Evolutionary conservation across 2,888 invertebrate genomes (phyloP), one percentile per base, ranked within the genome.

Genomic region (Lithophane socia): DNA sequence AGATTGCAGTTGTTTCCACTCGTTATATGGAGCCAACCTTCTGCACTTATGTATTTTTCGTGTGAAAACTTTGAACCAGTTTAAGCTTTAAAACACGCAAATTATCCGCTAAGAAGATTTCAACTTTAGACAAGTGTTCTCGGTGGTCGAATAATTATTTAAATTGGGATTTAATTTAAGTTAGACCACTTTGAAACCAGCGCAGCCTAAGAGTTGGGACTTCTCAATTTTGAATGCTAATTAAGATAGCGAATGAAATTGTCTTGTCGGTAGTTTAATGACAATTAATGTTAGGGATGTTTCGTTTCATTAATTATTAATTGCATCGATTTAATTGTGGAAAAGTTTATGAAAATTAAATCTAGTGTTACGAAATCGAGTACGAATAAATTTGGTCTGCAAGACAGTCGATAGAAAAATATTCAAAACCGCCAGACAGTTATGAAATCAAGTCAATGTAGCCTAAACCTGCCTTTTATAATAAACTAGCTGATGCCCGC

Each of bases 81-180:
- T 64, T 21, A 79, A 84, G 73, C 24, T 73, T 29, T 29, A 65
- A 75, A 82, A 82, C 82, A 82, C 63, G 42, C 56, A 82, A 82
- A 82, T 82, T 72, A 83, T 24, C 63, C 37, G 66, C 12, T 69
- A 78, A 78, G 54, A 65, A 54, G 67, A 83, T 83, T 83, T 78
- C 52, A 72, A 69, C 67, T 67, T 72, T 64, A 12, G 49, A 82
- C 77, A 75, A 85, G 82, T 72, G 82, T 85, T 85, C 63, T 69
- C 73, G 52, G 82, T 66, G 64, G 72, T 7, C 69, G 65, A 73
- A 84, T 86, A 86, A 85, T 85, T 72, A 84, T 84, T 80, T 77
- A 84, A 77, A 84, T 84, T 79, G 69, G 61, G 63, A 86, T 86
- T 84, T 73, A 77, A 84, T 86, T 86, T 74, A 80, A 84, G 80